These are phyloP conservation scores for Halichondria panicea DNA, from an alignment of 37 sponge, comb jelly and placozoan genomes.

Conservation along the genomic window DNA sequence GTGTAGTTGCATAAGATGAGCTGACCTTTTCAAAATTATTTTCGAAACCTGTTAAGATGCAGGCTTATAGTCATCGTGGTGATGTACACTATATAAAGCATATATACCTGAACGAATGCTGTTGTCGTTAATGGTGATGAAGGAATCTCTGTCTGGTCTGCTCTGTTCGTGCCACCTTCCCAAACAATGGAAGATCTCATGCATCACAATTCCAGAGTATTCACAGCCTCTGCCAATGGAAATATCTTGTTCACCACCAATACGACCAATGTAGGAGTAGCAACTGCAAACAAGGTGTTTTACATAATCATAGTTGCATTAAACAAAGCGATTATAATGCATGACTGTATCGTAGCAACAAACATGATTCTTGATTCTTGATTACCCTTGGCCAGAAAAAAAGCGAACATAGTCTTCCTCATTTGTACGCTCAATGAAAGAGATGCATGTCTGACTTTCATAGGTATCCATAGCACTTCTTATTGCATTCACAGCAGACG, in stretches of 20 bases:
- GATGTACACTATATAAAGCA: no score
- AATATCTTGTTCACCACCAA: conserved; percentile 62
- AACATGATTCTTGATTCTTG: neutral
- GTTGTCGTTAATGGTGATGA: conserved; percentile 33
- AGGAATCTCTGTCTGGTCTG: conserved; percentile 80
- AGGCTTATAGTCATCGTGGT: no score
- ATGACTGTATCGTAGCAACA: neutral
- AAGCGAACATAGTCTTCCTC: neutral
- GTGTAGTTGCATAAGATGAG: conserved; percentile 40
- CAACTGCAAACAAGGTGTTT: no score
- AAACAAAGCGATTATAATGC: neutral
- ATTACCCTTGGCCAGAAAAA: neutral
- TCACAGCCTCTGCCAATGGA: conserved; percentile 85
- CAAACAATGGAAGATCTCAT: conserved; percentile 78
- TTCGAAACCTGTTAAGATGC: conserved; percentile 61
- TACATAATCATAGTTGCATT: no score
- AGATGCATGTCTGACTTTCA: no score
- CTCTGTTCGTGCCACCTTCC: conserved; percentile 89
- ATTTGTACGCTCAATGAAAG: no score
- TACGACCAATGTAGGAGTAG: conserved; percentile 63
- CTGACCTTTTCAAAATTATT: conserved; percentile 52
- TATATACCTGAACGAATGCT: conserved; percentile 55
- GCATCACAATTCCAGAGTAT: conserved; percentile 65
- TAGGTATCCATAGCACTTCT: no score
- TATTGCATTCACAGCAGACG: neutral